Base-by-base conservation (phyloP, 1,140 invertebrate species). In the Drosophila teissieri region DNA sequence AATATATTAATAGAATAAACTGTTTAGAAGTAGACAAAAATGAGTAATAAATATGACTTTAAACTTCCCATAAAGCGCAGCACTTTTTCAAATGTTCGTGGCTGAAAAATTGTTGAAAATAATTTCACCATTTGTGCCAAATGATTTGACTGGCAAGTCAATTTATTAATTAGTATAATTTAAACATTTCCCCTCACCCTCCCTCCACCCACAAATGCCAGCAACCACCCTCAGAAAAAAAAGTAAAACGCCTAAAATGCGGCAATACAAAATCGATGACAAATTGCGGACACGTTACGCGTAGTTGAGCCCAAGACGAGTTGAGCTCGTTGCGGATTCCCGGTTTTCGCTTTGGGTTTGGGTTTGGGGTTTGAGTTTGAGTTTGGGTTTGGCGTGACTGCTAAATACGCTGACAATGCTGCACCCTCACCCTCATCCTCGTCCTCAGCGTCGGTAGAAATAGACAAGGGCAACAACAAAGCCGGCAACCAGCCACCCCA, bases 221-320 rank as follows among this genome's bases (percentile, higher is more conserved):
- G 27, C 67, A 55, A 60, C 51, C 62, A 39, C 57, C 49, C 68
- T 36, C 49, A 37, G 46, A 15, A 42, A 44, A 14, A 48, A 48
- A 48, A 48, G 17, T 17, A 48, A 57, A 56, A 65, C 82, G 82
- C 76, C 79, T 80, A 76, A 80, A 88, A 91, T 51, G 70, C 80
- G 80, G 78, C 82, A 92, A 91, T 89, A 82, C 76, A 88, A 92
- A 92, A 92, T 92, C 89, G 89, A 91, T 92, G 91, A 92, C 91
- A 92, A 92, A 92, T 92, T 92, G 91, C 91, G 84, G 90, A 91
- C 91, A 92, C 91, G 91, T 92, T 92, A 92, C 91, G 91, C 89
- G 69, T 91, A 92, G 91, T 92, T 91, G 85, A 92, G 65, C 70
- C 68, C 78, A 78, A 80, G 84, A 90, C 61, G 82, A 85, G 78